Evolutionary conservation across 2,888 invertebrate species (phyloP).

Genomic region (Brachynemurus nebulosus): DNA sequence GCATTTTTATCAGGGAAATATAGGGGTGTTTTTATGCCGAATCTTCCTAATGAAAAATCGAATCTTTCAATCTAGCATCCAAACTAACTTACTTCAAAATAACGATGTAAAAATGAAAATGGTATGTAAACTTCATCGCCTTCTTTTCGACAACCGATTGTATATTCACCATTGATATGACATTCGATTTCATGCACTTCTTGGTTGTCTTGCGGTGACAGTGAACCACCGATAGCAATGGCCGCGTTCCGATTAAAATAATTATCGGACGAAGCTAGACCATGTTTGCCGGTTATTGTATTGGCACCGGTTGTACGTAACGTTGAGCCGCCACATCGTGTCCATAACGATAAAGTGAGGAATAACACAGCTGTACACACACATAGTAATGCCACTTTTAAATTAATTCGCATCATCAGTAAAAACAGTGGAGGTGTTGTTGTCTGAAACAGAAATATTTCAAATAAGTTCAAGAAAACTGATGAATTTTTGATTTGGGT

Average conservation of each 20-base stretch:
- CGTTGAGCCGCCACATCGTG: conserved; percentile 55
- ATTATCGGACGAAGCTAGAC: no score
- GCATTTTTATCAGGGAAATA: no score
- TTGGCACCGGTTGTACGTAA: no score
- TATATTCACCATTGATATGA: conserved; percentile 76
- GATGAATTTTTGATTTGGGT: no score
- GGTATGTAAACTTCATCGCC: conserved; percentile 83
- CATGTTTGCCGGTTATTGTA: no score
- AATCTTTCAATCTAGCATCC: no score
- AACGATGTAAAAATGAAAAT: conserved; percentile 82
- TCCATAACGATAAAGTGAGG: conserved; percentile 59
- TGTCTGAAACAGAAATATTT: no score
- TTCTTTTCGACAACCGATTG: conserved; percentile 63
- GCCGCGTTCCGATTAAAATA: no score
- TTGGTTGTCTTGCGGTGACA: conserved; percentile 26
- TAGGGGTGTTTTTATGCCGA: no score
- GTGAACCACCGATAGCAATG: no score
- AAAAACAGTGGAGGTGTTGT: conserved; percentile 33
- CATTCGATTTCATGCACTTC: conserved; percentile 65
- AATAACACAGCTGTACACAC: conserved; percentile 49
- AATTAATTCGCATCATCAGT: conserved; percentile 65
- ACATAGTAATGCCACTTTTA: conserved; percentile 56
- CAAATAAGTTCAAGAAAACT: no score
- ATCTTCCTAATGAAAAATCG: no score
- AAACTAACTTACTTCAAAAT: conserved; percentile 64